A percentile compares a stretch with the other conserved stretches of the same genome.
Conservation (phyloP, 2,888 invertebrate species). For the Petrolisthes manimaculis region DNA sequence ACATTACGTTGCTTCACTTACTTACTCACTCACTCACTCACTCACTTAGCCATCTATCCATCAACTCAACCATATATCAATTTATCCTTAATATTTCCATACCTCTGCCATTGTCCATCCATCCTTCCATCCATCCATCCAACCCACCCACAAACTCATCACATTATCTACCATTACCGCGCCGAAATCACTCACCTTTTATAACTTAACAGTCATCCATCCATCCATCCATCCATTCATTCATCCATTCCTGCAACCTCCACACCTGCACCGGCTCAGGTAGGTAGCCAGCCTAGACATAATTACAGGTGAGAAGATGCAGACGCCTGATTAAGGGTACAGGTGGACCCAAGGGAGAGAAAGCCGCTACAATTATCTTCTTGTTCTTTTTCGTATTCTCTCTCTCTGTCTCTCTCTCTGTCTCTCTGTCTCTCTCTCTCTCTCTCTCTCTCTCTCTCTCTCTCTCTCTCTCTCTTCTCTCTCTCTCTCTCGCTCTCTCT, state of each 20-base stretch:
- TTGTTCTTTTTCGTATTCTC: neutral
- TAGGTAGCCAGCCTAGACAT: neutral
- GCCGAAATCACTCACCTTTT: neutral
- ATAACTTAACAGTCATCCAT: neutral
- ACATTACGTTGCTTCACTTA: neutral
- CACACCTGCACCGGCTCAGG: neutral
- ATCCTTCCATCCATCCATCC: neutral
- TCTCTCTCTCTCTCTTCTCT: slow-evolving; percentile 9
- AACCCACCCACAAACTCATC: neutral
- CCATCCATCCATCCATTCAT: neutral
- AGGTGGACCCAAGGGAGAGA: neutral
- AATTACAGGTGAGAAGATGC: slow-evolving; percentile 9
- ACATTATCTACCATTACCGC: neutral
- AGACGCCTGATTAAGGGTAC: neutral
- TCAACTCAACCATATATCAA: neutral
- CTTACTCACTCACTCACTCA: neutral
- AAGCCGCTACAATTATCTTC: neutral
- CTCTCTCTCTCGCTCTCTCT: neutral
- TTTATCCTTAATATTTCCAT: neutral
- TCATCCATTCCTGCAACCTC: neutral
- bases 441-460: slow-evolving; percentile 6
- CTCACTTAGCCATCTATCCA: neutral
- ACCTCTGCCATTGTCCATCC: neutral
- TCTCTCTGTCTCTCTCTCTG: slow-evolving; percentile 19
- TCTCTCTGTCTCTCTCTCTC: neutral